Evolutionary conservation across 2,797 vertebrate genomes (phyloP).

Genomic region (Spinus olivaceus): DNA sequence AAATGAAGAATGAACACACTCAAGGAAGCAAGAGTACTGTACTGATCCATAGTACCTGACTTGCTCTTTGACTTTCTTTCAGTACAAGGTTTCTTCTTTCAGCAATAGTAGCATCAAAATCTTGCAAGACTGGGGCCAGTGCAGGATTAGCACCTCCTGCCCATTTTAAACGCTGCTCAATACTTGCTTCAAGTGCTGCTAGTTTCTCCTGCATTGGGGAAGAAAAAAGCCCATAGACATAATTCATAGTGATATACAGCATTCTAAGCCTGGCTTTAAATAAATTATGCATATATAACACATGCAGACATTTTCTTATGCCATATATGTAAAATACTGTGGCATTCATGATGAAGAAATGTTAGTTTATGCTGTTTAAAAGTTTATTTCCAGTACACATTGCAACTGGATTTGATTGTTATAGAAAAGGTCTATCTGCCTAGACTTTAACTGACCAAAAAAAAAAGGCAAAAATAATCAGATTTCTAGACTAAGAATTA

Average conservation of each 20-base stretch:
- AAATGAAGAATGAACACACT: background rate
- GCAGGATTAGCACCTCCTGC: slow-evolving; percentile 97
- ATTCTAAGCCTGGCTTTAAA: background rate
- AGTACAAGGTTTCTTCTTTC: slow-evolving; percentile 90
- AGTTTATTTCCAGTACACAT: background rate
- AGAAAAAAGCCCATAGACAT: fast-evolving
- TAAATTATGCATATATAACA: background rate
- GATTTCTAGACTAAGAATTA: background rate
- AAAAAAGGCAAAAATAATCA: background rate
- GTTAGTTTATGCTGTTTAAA: background rate
- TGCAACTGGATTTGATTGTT: background rate
- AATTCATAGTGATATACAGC: background rate
- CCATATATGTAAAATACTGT: background rate
- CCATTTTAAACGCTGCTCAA: slow-evolving; percentile 98
- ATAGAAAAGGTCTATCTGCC: background rate
- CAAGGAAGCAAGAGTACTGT: background rate
- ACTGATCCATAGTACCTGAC: slow-evolving; percentile 77
- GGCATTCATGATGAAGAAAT: background rate
- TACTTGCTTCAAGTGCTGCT: slow-evolving; percentile 91
- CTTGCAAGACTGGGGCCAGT: slow-evolving; percentile 92
- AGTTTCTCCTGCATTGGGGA: slow-evolving; percentile 86
- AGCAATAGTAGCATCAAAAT: slow-evolving; percentile 95
- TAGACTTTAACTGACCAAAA: background rate
- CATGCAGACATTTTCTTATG: background rate
- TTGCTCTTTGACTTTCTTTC: slow-evolving; percentile 92